Evolutionary conservation across 2,888 invertebrate genomes (phyloP), one percentile per base, ranked within the genome.

Genomic region (Drosophila neotestacea): DNA sequence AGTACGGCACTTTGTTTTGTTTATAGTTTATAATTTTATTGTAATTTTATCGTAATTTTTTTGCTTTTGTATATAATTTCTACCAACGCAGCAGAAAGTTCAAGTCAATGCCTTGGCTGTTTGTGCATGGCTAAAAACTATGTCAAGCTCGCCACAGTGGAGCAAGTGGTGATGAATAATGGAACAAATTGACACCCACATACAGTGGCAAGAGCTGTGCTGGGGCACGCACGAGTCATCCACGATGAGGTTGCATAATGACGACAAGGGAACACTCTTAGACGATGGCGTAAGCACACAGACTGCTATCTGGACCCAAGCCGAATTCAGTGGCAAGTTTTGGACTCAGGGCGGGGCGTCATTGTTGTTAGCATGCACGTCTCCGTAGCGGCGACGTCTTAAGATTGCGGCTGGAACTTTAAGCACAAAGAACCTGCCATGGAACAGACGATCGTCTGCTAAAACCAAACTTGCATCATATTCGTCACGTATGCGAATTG

Each of bases 51-150:
- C 83, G 81, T 73, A 64, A 81, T 64, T 85, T 90, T 90, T 90
- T 90, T 90, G 86, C 88, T 90, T 89, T 90, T 90, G 88, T 90
- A 90, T 90, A 90, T 89, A 90, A 90, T 83, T 81, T 85, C 71
- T 87, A 91, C 87, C 89, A 91, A 85, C 82, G 87, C 89, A 90
- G 85, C 90, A 91, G 91, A 91, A 91, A 81, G 68, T 62, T 67
- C 60, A 73, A 84, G 77, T 81, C 86, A 79, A 79, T 80, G 88
- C 86, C 86, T 82, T 81, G 66, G 44, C 66, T 65, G 10, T 6
- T 60, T 51, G 28, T 66, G 70, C 47, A 54, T 16, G 38, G 63
- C 58, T 41, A 7, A 41, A 61, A 87, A 77, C 60, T 44, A 77
- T 86, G 88, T 79, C 84, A 82, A 81, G 85, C 77, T 47, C 63